Evolutionary conservation across 2,888 invertebrate species (phyloP).

Genomic region (Callinectes sapidus): DNA sequence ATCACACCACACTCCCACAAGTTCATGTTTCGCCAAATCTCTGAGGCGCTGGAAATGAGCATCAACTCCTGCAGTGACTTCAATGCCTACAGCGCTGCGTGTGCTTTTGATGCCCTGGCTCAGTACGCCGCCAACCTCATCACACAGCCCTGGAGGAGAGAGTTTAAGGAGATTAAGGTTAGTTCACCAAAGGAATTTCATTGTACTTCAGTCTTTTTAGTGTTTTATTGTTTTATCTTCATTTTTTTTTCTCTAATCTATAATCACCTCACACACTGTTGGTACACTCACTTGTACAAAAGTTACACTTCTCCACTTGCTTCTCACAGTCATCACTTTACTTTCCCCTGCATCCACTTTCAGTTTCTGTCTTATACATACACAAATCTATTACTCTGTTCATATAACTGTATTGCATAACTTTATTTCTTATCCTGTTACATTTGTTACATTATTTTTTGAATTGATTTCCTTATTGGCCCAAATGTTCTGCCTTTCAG

Average conservation of each 20-base stretch:
- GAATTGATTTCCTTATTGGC: neutral
- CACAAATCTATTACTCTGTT: no score
- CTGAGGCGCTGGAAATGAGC: constrained; percentile 85
- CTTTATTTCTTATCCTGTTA: neutral
- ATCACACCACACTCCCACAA: constrained; percentile 87
- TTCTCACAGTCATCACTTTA: no score
- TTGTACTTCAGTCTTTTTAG: neutral
- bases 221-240: neutral
- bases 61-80: constrained; percentile 84
- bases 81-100: constrained; percentile 87
- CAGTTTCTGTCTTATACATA: no score
- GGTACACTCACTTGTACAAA: neutral
- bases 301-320: no score
- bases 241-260: neutral
- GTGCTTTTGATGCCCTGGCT: constrained; percentile 90
- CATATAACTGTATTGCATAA: no score
- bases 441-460: neutral
- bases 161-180: constrained; percentile 88
- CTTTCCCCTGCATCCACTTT: no score
- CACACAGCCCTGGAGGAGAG: constrained; percentile 91
- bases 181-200: constrained; percentile 72
- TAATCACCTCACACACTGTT: no score
- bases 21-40: constrained; percentile 86
- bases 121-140: constrained; percentile 90
- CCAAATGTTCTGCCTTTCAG: constrained; percentile 77